A percentile compares a stretch with the other conserved stretches of the same genome.
Evolutionary conservation across 2,113 vertebrate genomes (phyloP).

Genomic region (Beaufortia kweichowensis): DNA sequence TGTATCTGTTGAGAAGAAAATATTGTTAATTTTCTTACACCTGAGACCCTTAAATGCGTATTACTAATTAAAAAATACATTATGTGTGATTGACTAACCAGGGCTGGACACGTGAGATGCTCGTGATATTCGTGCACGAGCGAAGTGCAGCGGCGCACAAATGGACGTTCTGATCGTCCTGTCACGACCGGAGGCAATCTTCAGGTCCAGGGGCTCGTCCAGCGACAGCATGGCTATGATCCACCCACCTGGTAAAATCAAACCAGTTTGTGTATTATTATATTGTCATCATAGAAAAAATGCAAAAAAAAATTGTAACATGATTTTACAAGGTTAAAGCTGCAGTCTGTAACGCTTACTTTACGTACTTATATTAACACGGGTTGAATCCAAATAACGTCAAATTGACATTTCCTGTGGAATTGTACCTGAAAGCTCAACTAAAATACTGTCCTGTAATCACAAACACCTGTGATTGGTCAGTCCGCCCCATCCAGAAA

Average conservation of each 20-base stretch:
- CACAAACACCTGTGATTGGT: too few species aligned
- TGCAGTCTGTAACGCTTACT: too few species aligned
- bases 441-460: too few species aligned
- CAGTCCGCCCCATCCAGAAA: too few species aligned
- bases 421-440: too few species aligned
- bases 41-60: not conserved
- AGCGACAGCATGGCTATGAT: conserved; percentile 83
- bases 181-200: conserved; percentile 82
- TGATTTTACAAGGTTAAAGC: too few species aligned
- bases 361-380: too few species aligned
- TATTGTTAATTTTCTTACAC: not conserved
- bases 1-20: conserved; percentile 48
- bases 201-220: conserved; percentile 93
- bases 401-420: too few species aligned
- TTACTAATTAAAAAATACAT: not conserved
- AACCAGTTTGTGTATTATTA: not conserved
- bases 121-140: conserved; percentile 71
- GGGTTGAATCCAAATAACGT: too few species aligned
- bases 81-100: conserved; percentile 72
- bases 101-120: conserved; percentile 73
- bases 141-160: conserved; percentile 63
- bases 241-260: conserved; percentile 41
- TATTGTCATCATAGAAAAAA: not conserved
- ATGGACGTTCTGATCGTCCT: conserved; percentile 71
- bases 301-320: not conserved